Base-by-base conservation (phyloP, 2,797 vertebrate genomes). In the Scarus forsteni region DNA sequence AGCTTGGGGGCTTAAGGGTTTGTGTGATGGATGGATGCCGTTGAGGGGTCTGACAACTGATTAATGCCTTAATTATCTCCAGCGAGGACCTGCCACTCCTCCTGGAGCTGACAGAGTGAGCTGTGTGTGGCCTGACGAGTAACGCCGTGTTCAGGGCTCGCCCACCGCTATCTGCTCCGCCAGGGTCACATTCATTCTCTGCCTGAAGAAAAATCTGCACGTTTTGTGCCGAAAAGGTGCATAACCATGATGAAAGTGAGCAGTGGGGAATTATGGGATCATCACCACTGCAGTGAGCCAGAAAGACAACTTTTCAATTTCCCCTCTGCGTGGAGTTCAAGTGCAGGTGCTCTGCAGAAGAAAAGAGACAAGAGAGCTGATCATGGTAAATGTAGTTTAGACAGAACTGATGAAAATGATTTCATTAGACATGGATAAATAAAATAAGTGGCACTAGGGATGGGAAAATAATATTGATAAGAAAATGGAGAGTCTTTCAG, bases 61-160 rank as follows among this genome's bases (percentile, higher is more conserved):
- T 94, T 94, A 93, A 95, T 95, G 92, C 90, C 88, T 95, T 95
- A 95, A 96, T 96, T 96, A 95, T 87, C 83, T 92, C 76, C 90
- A 88, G 81, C 71, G 84, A 90, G 90, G 89, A 87, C 86, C 82
- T 77, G 88, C 53, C 76, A 73, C 75, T 92, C 88, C 90, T 91
- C 88, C 88, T 68, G 73, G 92, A 81, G 64, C 53, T 86, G 84
- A 87, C 81, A 88, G 92, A 90, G 91, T 89, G 83, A 93, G 83
- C 85, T 88, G 91, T 90, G 91, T 91, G 92, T 89, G 89, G 91
- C 88, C 91, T 84, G 85, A 92, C 88, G 87, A 90, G 89, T 76
- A 78, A 78, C 67, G 79, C 76, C 79, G 64, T 90, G 90, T 91
- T 90, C 85, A 42, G 91, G 89, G 79, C 87, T 93, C 18, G 35